Base-by-base conservation (phyloP, 2,113 vertebrate genomes). In the Mastomys coucha region DNA sequence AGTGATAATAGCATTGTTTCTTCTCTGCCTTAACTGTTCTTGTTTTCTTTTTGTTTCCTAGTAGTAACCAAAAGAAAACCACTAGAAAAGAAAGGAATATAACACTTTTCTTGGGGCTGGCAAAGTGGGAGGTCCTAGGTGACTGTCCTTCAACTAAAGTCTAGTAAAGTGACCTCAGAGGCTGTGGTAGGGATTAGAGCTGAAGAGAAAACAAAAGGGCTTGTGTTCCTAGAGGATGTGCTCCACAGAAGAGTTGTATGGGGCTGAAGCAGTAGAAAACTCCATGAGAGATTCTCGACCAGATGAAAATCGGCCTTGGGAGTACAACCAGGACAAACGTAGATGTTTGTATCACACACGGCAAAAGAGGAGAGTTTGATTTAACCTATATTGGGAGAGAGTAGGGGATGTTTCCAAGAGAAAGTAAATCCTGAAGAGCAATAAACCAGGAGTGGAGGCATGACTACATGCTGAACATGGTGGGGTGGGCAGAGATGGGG, bases 1-100 rank as follows among this genome's bases (percentile, higher is more conserved):
- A 26, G 56, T 80, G n/a, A 19, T 24, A 53, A 13, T 49, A 45
- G 26, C 39, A 63, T 70, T 80, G 49, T 85, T 90, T 95, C 28
- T 76, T 91, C 42, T 84, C 2, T 53, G 51, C 24, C 24, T 11
- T 60, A 33, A 67, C 88, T 89, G 63, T 81, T 91, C 42, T 58
- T 87, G 63, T 69, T 87, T 86, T 85, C 42, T 72, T 89, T 24
- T n/a, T 90, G 28, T 76, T 87, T 88, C 58, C 42, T 95, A 56
- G 20, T 91, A 49, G 19, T 91, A 26, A 81, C 86, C 63, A 28
- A 60, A 84, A 89, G 89, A 76, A 86, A 92, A 58, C 49, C 42
- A 75, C n/a, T 76, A 85, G 65, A 67, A 92, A 94, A 63, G 31
- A 93, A 93, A 86, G 69, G 45, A 70, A 82, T 14, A 63, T 81